These are phyloP conservation scores for Rhinopithecus roxellana DNA, from an alignment of 2,113 vertebrate species.

Conservation along the genomic window DNA sequence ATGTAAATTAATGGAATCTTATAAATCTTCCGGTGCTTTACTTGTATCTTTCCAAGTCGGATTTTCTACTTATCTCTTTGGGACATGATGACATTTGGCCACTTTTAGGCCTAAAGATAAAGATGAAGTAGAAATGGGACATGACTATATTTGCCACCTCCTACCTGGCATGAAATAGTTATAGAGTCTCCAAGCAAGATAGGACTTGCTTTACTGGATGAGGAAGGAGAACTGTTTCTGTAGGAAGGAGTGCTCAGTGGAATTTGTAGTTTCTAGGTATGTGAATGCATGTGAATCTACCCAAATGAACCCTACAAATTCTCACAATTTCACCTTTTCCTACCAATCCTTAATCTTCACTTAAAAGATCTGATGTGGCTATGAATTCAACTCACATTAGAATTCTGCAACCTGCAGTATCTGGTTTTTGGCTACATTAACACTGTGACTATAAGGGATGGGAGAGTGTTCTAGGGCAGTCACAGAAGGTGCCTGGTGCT, in stretches of 20 bases:
- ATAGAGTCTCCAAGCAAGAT: not conserved
- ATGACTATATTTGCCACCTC: not conserved
- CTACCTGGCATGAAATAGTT: not conserved
- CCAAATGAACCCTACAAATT: not conserved
- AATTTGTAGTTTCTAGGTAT: not conserved
- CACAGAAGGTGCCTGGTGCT: not conserved
- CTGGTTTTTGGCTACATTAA: not conserved
- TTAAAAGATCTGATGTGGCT: not conserved
- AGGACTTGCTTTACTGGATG: not conserved
- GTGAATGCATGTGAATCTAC: not conserved
- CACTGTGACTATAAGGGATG: not conserved
- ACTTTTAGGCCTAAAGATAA: not conserved
- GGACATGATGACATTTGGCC: not conserved
- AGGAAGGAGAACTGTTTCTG: not conserved
- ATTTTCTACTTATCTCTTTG: not conserved
- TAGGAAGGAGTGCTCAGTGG: not conserved
- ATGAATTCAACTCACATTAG: not conserved
- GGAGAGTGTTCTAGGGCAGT: not conserved
- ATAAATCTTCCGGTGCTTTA: not conserved
- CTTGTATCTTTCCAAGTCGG: not conserved
- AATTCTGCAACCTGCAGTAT: not conserved
- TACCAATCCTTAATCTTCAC: not conserved
- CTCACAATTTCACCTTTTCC: not conserved
- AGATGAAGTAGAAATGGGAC: not conserved
- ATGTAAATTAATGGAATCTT: not conserved